Conservation (phyloP, 2,888 invertebrate species). For the Petrolisthes cinctipes region DNA sequence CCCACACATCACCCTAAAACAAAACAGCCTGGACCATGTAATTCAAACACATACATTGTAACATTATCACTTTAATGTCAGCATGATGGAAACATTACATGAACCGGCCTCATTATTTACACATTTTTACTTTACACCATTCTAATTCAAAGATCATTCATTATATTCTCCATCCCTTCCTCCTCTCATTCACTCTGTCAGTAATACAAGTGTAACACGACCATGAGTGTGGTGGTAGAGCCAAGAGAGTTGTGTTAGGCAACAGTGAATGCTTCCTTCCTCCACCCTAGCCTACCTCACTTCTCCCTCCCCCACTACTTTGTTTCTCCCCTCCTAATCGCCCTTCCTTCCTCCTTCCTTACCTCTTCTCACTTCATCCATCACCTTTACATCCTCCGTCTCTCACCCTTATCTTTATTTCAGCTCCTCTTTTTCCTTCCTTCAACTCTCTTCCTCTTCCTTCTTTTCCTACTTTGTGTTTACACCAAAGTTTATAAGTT, state of each 20-base stretch:
- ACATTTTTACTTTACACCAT: no score
- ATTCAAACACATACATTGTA: no score
- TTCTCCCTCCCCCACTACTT: background rate
- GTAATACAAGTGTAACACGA: no score
- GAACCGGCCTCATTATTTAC: no score
- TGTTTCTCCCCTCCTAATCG: background rate
- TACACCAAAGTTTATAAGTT: no score
- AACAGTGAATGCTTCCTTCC: background rate
- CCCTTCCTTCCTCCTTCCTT: background rate
- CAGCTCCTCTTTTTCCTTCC: background rate
- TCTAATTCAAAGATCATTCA: no score
- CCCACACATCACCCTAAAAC: no score
- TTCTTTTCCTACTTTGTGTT: background rate
- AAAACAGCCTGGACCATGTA: no score
- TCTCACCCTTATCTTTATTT: background rate
- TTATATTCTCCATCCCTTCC: no score
- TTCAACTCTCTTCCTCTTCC: background rate
- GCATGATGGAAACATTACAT: no score
- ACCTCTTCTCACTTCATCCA: background rate
- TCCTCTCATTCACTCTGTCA: no score
- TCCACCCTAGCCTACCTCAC: background rate
- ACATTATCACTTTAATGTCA: no score
- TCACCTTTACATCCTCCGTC: background rate
- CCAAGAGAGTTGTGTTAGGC: background rate
- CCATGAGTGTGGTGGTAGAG: background rate